Evolutionary conservation across 2,797 vertebrate species (phyloP).

Genomic region (Dryobates pubescens): DNA sequence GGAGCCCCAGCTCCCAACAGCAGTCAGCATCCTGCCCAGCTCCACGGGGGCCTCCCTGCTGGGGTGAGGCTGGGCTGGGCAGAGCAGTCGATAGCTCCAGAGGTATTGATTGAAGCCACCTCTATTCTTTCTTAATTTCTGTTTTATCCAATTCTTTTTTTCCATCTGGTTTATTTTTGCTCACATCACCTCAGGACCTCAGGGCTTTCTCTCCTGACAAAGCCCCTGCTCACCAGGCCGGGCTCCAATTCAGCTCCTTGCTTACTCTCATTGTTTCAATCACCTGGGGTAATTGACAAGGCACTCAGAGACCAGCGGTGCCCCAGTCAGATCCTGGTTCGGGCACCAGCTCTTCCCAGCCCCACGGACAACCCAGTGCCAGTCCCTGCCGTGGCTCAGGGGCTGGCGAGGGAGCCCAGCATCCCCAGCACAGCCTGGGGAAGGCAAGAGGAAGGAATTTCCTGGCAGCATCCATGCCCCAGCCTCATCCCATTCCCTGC

Average conservation of each 20-base stretch:
- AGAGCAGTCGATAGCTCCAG: conserved; percentile 75
- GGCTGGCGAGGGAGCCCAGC: too few relatives aligned
- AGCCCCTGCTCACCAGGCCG: conserved; percentile 1
- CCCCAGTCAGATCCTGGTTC: neutral
- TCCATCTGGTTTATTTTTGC: conserved; percentile 16
- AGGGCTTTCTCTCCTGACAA: conserved; percentile 39
- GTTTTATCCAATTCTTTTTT: conserved; percentile 67
- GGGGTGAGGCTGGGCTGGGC: conserved; percentile 19
- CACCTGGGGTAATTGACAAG: neutral
- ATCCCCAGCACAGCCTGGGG: neutral
- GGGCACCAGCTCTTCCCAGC: neutral
- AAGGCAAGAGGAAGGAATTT: neutral
- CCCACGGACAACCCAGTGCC: neutral
- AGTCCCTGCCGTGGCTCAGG: neutral
- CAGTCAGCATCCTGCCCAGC: conserved; percentile 49
- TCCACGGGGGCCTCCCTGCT: conserved; percentile 51
- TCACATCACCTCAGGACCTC: neutral
- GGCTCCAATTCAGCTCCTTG: conserved; percentile 19
- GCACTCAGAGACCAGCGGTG: neutral
- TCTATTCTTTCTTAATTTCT: conserved; percentile 75
- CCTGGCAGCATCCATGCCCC: neutral
- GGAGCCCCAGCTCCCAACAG: conserved; percentile 61
- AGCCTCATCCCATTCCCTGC: fast-evolving
- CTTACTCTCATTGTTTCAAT: neutral
- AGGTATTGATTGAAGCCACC: conserved; percentile 73